Base-by-base conservation (phyloP, 2,888 invertebrate species). In the Dione vanillae region DNA sequence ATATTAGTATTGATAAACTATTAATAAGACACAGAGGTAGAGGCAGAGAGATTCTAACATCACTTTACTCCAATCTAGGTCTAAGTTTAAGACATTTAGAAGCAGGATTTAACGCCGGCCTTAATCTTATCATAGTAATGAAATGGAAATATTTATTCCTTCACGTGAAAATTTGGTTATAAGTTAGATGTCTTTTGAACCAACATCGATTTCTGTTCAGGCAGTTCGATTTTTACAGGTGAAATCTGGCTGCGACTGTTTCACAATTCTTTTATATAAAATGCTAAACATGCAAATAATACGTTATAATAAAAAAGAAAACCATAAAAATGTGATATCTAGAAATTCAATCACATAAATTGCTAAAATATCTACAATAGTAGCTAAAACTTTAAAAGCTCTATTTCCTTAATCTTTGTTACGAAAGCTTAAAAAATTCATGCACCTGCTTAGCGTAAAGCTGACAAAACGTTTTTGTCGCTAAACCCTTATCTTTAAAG, bases 401-500 rank as follows among this genome's bases (percentile, higher is more conserved):
- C 65, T 52, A 45, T 59, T 65, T 37, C 65, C 45, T 56, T 81
- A 77, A 14, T 84, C 82, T 83, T 65, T 83, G 78, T 7, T 68
- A 47, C n/a, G 49, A 56, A 72, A 70, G 59, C 58, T 69, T 69
- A 65, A 74, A 43, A 68, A 61, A 19, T 61, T 58, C 49, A 49
- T 72, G 69, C 91, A 91, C 88, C 90, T 90, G 91, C 87, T 80
- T 82, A 77, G 77, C 80, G 80, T 73, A 74, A 74, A 78, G 80
- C 82, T 81, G 84, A 87, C 87, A 85, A 85, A 85, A 83, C 75
- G 78, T 70, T 75, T 76, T 78, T 80, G 78, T 70, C 78, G 79
- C 81, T 82, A 80, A 81, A 79, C 74, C 74, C 77, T 84, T 87
- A 88, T 86, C 85, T 74, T 68, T 71, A 74, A 78, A 79, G 79